Percentiles rank a stretch among this genome's conserved stretches.
phyloP scores from a whole-genome alignment of 1,140 invertebrate species.

The Odontomachus brunneus region DNA sequence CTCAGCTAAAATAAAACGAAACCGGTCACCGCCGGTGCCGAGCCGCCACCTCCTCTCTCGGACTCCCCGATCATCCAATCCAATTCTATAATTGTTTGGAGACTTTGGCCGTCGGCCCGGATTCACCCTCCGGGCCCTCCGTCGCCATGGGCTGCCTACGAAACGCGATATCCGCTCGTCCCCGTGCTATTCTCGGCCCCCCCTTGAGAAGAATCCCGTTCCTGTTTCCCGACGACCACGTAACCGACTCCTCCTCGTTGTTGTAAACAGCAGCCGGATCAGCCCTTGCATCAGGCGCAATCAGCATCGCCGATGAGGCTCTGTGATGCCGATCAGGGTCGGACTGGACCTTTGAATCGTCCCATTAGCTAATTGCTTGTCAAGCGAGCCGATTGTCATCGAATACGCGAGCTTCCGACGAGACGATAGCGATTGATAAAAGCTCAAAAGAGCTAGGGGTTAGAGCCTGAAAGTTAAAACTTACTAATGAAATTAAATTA shows the following conservation, averaged over 20 bases:
- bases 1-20: constrained; percentile 85
- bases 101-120: constrained; percentile 83
- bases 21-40: constrained; percentile 69
- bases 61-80: constrained; percentile 83
- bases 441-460: too few relatives aligned
- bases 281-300: not conserved
- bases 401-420: not conserved
- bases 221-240: constrained; percentile 76
- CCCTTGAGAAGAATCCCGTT: constrained; percentile 74
- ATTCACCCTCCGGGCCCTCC: constrained; percentile 77
- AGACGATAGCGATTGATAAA: not conserved
- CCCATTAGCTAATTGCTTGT: constrained; percentile 27
- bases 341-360: constrained; percentile 34
- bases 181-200: constrained; percentile 82
- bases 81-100: constrained; percentile 85
- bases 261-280: constrained; percentile 81
- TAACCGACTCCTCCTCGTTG: constrained; percentile 67
- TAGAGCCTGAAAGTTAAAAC: not conserved
- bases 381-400: constrained; percentile 20
- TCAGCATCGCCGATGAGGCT: not conserved
- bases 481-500: too few relatives aligned
- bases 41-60: constrained; percentile 71
- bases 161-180: constrained; percentile 85
- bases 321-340: constrained; percentile 6
- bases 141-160: constrained; percentile 74